Evolutionary conservation across 2,888 invertebrate species (phyloP), one percentile per base, ranked within the genome.

Genomic region (Galeruca laticollis): DNA sequence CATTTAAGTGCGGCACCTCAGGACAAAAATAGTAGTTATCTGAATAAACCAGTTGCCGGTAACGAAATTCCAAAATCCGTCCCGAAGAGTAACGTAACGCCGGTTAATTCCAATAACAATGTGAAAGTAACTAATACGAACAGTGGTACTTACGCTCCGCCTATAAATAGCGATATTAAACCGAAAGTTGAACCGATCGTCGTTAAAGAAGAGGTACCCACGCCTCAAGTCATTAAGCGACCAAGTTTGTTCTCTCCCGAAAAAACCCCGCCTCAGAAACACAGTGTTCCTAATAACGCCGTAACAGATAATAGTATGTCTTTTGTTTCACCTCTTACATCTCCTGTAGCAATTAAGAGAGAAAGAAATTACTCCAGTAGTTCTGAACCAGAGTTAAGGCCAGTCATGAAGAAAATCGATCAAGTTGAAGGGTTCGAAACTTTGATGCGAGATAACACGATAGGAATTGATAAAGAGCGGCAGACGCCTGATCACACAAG

Each of bases 231-330:
- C n/a, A 87, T 88, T 20, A 85, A 89, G 59, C 88, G 89, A 2
- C 89, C 89, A 0, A 91, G 92, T 13, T 80, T 92, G 37, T 92
- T 92, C 82, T 91, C 91, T 2, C 91, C 92, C 0, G 91, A 91
- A 72, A 90, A 89, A 71, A 87, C 88, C 0, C 88, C 89, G 5
- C 82, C 73, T 15, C 73, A 63, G 47, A 70, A 60, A 47, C 47
- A 43, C 6, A 26, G 2, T 47, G 21, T 51, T 31, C 20, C 62
- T 62, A 52, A 47, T 47, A 18, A 20, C 4, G 18, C 18, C 33
- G 52, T 21, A 10, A 37, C 20, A 5, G 35, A 31, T 5, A 56
- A 65, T 18, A 26, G 6, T 33, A 62, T 47, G 15, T 47, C 69
- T 10, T 60, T 75, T 8, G 60, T 78, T 54, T 82, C 84, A 47